A percentile compares a stretch with the other conserved stretches of the same genome.
These are phyloP conservation scores for Mycetomoellerius zeteki DNA, from an alignment of 1,140 invertebrate species.

Conservation along the genomic window DNA sequence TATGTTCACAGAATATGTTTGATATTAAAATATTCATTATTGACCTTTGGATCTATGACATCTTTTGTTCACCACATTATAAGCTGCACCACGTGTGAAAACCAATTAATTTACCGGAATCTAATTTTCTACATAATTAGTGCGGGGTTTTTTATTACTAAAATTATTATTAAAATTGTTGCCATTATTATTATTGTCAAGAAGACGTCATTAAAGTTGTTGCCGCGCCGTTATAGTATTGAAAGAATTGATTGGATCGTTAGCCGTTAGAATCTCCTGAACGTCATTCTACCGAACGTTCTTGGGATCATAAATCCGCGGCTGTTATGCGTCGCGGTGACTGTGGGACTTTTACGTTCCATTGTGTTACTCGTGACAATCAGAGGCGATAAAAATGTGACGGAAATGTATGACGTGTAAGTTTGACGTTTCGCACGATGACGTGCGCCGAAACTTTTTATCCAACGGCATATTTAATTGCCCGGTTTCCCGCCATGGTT, in stretches of 20 bases:
- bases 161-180: not conserved
- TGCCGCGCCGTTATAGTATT: not conserved
- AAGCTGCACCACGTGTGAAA: too few species aligned
- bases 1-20: too few species aligned
- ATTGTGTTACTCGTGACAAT: constrained; percentile 44
- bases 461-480: constrained; percentile 46
- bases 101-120: too few species aligned
- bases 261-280: not conserved
- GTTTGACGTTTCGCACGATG: constrained; percentile 6
- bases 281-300: not conserved
- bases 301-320: constrained; percentile 17
- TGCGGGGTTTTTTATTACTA: too few species aligned
- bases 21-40: too few species aligned
- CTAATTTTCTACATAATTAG: too few species aligned
- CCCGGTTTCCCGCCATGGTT: not conserved
- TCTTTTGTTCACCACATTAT: too few species aligned
- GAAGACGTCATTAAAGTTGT: not conserved
- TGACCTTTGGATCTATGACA: too few species aligned
- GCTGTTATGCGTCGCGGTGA: constrained; percentile 1
- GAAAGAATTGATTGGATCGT: not conserved
- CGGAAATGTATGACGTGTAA: constrained; percentile 5
- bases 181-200: not conserved
- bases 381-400: constrained; percentile 30
- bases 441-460: constrained; percentile 20
- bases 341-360: constrained; percentile 32